Evolutionary conservation across 1,140 invertebrate genomes (phyloP).

Genomic region (Spodoptera litura): DNA sequence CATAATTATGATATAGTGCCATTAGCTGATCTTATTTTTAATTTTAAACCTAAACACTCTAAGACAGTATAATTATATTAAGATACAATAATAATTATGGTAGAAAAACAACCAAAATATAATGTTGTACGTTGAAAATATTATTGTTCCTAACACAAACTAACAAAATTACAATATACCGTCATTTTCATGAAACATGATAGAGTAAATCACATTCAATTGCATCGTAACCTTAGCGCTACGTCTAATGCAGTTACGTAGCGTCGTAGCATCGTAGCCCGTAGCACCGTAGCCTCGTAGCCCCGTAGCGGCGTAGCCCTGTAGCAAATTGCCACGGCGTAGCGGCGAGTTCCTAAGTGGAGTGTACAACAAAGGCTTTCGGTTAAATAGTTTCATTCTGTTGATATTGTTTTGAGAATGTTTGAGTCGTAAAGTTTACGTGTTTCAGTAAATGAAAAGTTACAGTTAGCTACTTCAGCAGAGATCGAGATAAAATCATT

Average conservation of each 20-base stretch:
- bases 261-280: background rate
- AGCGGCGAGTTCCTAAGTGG: constrained; percentile 29
- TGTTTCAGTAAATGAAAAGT: constrained; percentile 2
- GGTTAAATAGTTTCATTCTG: constrained; percentile 39
- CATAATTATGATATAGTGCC: too few relatives aligned
- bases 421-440: background rate
- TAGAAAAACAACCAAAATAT: too few relatives aligned
- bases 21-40: too few relatives aligned
- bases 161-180: constrained; percentile 19
- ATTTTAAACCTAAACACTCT: too few relatives aligned
- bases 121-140: background rate
- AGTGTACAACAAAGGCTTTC: constrained; percentile 40
- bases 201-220: constrained; percentile 31
- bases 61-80: too few relatives aligned
- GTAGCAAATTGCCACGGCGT: constrained; percentile 34
- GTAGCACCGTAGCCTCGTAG: too few relatives aligned
- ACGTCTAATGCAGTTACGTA: constrained; percentile 1
- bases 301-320: constrained; percentile 19
- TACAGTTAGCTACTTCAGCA: constrained; percentile 9
- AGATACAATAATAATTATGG: too few relatives aligned
- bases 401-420: constrained; percentile 34
- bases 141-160: constrained; percentile 7
- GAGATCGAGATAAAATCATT: background rate
- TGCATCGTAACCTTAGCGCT: constrained; percentile 15
- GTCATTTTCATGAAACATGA: constrained; percentile 28